These are phyloP conservation scores for Chelonus formosanus DNA, from an alignment of 2,888 invertebrate species.

Conservation along the genomic window DNA sequence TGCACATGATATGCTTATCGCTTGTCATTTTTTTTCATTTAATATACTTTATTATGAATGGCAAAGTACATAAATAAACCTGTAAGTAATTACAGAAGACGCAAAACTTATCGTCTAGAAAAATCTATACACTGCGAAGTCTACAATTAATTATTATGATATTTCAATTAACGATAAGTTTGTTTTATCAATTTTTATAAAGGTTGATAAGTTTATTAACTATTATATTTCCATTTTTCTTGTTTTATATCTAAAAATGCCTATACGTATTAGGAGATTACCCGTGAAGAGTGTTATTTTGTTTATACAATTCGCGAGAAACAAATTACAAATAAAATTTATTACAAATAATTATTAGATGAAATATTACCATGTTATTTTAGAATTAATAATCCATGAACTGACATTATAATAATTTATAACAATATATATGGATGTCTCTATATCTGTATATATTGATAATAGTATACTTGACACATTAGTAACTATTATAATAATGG, in stretches of 20 bases:
- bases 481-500: no score
- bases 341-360: slow-evolving; percentile 1
- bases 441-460: no score
- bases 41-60: slow-evolving; percentile 62
- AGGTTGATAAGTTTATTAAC: no score
- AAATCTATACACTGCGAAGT: slow-evolving; percentile 42
- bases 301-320: slow-evolving; percentile 13
- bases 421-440: no score
- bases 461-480: no score
- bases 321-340: slow-evolving; percentile 4
- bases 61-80: slow-evolving; percentile 61
- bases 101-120: slow-evolving; percentile 59
- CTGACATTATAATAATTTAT: no score
- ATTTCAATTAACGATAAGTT: slow-evolving; percentile 24
- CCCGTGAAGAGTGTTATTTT: not conserved
- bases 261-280: slow-evolving; percentile 2
- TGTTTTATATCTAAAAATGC: slow-evolving; percentile 20
- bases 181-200: not conserved
- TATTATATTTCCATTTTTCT: slow-evolving; percentile 34
- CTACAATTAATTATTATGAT: slow-evolving; percentile 36
- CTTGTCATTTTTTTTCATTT: slow-evolving; percentile 14
- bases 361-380: no score
- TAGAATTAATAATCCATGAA: no score
- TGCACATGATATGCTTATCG: slow-evolving; percentile 10
- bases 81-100: slow-evolving; percentile 58